Conservation (phyloP, 2,113 vertebrate species). For the Calonectris borealis region DNA sequence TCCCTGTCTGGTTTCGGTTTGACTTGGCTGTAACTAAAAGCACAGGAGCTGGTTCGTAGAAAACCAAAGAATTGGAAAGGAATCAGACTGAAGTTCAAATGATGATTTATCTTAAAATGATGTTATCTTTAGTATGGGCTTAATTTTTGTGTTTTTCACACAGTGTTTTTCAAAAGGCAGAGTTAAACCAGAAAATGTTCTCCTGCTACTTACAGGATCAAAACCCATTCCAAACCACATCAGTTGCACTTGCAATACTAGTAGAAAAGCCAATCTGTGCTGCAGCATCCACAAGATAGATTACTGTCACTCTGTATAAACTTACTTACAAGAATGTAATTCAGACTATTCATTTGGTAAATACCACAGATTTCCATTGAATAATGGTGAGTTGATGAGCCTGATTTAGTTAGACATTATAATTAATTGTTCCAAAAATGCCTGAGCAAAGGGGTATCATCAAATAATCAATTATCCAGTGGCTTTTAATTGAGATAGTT, state of each 20-base stretch:
- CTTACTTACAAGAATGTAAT: slow-evolving; percentile 42
- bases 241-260: not conserved
- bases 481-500: slow-evolving; percentile 48
- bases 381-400: slow-evolving; percentile 48
- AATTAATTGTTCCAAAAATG: slow-evolving; percentile 53
- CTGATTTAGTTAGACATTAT: slow-evolving; percentile 42
- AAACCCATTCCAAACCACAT: not conserved
- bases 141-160: not conserved
- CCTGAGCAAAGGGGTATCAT: slow-evolving; percentile 14
- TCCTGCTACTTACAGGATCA: not conserved
- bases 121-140: not conserved
- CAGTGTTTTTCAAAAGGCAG: not conserved
- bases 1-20: not conserved
- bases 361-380: slow-evolving; percentile 55
- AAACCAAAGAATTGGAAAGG: not conserved
- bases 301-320: slow-evolving; percentile 13
- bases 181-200: not conserved
- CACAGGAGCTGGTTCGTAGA: not conserved
- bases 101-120: not conserved
- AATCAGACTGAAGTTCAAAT: not conserved
- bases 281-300: not conserved
- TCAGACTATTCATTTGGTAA: slow-evolving; percentile 53
- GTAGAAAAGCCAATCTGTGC: not conserved
- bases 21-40: not conserved
- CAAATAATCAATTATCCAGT: slow-evolving; percentile 36